Conservation (phyloP, 2,888 invertebrate genomes). For the Pterobdella sp. region DNA sequence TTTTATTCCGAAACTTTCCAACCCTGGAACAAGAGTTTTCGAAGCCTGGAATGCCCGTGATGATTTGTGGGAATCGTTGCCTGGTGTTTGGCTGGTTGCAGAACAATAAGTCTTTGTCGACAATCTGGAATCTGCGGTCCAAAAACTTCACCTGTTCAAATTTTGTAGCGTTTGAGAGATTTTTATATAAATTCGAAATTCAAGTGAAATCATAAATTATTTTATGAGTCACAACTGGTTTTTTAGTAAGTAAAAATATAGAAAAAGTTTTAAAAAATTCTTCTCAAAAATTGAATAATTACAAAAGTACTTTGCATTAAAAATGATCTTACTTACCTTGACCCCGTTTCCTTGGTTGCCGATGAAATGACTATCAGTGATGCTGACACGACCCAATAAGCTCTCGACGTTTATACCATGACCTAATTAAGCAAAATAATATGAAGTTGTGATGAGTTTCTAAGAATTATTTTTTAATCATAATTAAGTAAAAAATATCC, state of each 20-base stretch:
- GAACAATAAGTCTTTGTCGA: slow-evolving; percentile 41
- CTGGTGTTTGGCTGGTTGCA: slow-evolving; percentile 39
- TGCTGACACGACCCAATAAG: slow-evolving; percentile 44
- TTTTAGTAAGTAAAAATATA: background rate
- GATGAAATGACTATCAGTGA: slow-evolving; percentile 44
- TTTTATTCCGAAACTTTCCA: too few species aligned
- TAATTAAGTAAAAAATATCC: too few species aligned
- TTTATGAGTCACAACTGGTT: too few species aligned
- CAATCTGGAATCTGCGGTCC: slow-evolving; percentile 38
- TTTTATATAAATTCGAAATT: background rate
- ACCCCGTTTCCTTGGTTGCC: slow-evolving; percentile 51
- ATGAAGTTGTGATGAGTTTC: too few species aligned
- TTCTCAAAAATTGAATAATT: background rate
- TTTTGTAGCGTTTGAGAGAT: background rate
- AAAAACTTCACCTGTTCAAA: slow-evolving; percentile 37
- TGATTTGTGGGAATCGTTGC: slow-evolving; percentile 33
- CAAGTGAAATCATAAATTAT: background rate
- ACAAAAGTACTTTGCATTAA: background rate
- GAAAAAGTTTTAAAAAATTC: background rate
- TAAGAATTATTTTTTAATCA: too few species aligned
- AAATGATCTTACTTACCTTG: slow-evolving; percentile 35
- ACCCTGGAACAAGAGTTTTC: slow-evolving; percentile 23
- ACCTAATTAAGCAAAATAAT: slow-evolving; percentile 44
- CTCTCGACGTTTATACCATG: slow-evolving; percentile 48
- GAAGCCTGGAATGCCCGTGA: slow-evolving; percentile 31